These are phyloP conservation scores for Nematolebias whitei DNA, from an alignment of 2,113 vertebrate species.

Conservation along the genomic window DNA sequence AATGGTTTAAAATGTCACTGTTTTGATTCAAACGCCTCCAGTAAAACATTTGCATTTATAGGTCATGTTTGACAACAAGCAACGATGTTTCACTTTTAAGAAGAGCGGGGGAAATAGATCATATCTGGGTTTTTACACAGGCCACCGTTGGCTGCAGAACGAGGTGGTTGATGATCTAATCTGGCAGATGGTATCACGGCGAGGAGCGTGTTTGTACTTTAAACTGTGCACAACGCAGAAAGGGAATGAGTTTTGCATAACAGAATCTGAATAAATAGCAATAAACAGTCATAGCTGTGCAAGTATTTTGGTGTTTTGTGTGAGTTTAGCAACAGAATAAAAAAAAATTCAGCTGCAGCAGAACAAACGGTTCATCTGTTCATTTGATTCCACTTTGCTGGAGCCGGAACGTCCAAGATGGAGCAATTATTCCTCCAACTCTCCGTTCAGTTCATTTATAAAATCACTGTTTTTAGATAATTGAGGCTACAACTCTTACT, in stretches of 20 bases:
- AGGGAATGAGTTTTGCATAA: slow-evolving; percentile 33
- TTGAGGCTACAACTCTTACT: too few relatives aligned
- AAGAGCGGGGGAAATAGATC: neutral
- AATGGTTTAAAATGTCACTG: neutral
- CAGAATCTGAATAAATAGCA: slow-evolving; percentile 10
- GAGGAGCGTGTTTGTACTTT: slow-evolving; percentile 33
- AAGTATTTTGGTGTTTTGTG: slow-evolving; percentile 19
- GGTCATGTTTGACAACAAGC: slow-evolving; percentile 12
- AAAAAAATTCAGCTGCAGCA: neutral
- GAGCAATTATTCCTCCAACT: neutral
- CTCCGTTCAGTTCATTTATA: too few relatives aligned
- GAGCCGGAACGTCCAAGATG: slow-evolving; percentile 12
- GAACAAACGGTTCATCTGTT: neutral
- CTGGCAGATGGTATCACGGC: slow-evolving; percentile 15
- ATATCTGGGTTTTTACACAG: neutral
- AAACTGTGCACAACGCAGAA: neutral
- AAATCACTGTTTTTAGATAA: too few relatives aligned
- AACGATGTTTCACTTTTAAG: neutral
- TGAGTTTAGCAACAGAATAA: slow-evolving; percentile 10
- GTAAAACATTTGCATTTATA: slow-evolving; percentile 18
- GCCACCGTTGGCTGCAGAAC: neutral
- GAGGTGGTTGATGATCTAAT: slow-evolving; percentile 9
- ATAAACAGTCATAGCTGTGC: neutral
- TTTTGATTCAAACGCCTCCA: slow-evolving; percentile 5
- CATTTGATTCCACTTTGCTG: slow-evolving; percentile 25